A percentile compares a stretch with the other conserved stretches of the same genome.
phyloP scores from a whole-genome alignment of 1,140 invertebrate genomes.

The Cherax destructor region DNA sequence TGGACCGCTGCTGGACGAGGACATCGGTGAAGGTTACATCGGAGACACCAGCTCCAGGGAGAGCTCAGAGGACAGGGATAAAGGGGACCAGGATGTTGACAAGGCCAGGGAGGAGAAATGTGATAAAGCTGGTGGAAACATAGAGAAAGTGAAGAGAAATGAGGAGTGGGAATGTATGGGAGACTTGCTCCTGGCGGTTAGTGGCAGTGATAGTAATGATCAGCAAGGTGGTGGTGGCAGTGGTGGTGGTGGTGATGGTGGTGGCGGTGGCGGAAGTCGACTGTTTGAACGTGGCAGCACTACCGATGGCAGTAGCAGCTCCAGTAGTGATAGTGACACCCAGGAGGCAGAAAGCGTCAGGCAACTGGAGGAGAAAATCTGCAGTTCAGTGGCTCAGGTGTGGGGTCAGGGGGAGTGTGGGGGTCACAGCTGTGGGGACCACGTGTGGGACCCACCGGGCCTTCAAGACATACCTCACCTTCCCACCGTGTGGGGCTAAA shows the following conservation, averaged over 20 bases:
- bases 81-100: constrained; percentile 50
- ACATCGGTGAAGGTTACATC: constrained; percentile 62
- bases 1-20: constrained; percentile 58
- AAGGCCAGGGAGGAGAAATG: constrained; percentile 41
- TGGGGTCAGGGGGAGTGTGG: constrained; percentile 58
- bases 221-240: constrained; percentile 10
- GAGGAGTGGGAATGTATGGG: constrained; percentile 67
- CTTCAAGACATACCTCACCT: constrained; percentile 37
- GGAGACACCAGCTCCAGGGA: constrained; percentile 61
- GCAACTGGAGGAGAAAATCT: constrained; percentile 60
- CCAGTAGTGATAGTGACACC: constrained; percentile 59
- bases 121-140: constrained; percentile 13
- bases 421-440: constrained; percentile 51
- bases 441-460: constrained; percentile 58
- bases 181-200: constrained; percentile 32
- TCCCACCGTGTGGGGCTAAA: constrained; percentile 52
- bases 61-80: constrained; percentile 59
- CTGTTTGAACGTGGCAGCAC: constrained; percentile 59
- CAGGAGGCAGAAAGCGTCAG: constrained; percentile 57
- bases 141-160: constrained; percentile 9
- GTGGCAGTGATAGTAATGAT: neutral
- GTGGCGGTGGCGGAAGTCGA: constrained; percentile 26
- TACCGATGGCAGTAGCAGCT: constrained; percentile 44
- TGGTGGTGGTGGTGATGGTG: neutral
- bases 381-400: constrained; percentile 49